These are phyloP conservation scores for Umimayanthus chanpuru DNA, from an alignment of 92 coral and sea anemone genomes.

Conservation along the genomic window DNA sequence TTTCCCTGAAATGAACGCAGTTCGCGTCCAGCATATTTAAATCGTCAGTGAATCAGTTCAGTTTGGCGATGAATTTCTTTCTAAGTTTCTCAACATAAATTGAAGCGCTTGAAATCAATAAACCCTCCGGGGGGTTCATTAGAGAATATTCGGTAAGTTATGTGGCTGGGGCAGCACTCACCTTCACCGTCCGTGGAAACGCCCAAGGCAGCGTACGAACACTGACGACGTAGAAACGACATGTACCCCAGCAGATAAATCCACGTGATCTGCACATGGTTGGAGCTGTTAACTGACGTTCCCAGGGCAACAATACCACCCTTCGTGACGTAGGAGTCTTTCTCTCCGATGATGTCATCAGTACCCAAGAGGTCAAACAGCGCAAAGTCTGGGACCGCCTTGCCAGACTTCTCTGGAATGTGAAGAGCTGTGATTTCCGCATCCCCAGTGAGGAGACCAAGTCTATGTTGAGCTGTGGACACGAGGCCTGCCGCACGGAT, in stretches of 20 bases:
- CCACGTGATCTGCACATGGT: slow-evolving; percentile 90
- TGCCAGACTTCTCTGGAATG: slow-evolving; percentile 75
- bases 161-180: background rate
- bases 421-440: slow-evolving; percentile 73
- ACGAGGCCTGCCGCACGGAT: slow-evolving; percentile 84
- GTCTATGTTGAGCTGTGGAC: slow-evolving; percentile 72
- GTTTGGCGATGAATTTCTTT: no score
- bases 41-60: no score
- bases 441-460: slow-evolving; percentile 80
- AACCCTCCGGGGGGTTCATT: no score
- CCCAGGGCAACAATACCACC: slow-evolving; percentile 85
- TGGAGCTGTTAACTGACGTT: slow-evolving; percentile 70
- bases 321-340: slow-evolving; percentile 54
- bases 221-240: slow-evolving; percentile 88
- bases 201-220: slow-evolving; percentile 91
- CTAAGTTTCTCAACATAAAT: no score
- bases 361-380: slow-evolving; percentile 95
- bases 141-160: no score
- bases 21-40: no score
- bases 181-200: slow-evolving; percentile 57
- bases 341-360: slow-evolving; percentile 72
- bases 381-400: slow-evolving; percentile 77
- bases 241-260: slow-evolving; percentile 89
- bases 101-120: no score
- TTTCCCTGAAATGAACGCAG: no score